Conservation (phyloP, 2,113 vertebrate species). For the Rostratula benghalensis region DNA sequence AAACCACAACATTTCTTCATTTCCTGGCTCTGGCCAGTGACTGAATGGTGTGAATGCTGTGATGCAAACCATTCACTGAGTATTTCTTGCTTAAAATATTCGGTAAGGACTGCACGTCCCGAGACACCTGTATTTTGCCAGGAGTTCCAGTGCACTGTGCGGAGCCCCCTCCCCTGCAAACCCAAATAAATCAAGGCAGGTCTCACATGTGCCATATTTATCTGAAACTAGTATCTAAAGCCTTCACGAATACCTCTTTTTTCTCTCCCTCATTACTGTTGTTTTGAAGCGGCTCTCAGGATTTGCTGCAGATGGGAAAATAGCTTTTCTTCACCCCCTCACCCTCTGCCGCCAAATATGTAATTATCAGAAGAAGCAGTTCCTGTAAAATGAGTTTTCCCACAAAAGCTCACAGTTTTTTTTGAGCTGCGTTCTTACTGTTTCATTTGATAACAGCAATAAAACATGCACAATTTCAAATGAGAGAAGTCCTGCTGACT, state of each 20-base stretch:
- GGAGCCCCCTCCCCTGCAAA: background rate
- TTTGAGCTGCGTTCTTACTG: background rate
- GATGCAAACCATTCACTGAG: background rate
- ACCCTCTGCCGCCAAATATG: constrained; percentile 52
- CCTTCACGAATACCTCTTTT: background rate
- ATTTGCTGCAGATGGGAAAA: constrained; percentile 63
- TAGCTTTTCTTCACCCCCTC: constrained; percentile 67
- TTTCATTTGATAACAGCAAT: background rate
- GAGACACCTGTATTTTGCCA: background rate
- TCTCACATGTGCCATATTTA: background rate
- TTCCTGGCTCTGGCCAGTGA: background rate
- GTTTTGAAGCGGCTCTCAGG: constrained; percentile 44
- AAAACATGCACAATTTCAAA: background rate
- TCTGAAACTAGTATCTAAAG: background rate
- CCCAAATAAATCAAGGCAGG: background rate
- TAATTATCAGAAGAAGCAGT: constrained; percentile 56
- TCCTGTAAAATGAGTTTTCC: constrained; percentile 37
- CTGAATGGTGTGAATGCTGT: background rate
- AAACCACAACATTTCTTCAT: background rate
- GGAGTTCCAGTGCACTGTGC: background rate
- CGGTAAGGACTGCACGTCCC: background rate
- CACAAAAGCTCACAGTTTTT: background rate
- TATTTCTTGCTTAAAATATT: background rate
- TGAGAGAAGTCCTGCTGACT: background rate
- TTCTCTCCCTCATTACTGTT: constrained; percentile 15